phyloP scores from a whole-genome alignment of 92 coral and sea anemone species.

The Bergia puertoricense region DNA sequence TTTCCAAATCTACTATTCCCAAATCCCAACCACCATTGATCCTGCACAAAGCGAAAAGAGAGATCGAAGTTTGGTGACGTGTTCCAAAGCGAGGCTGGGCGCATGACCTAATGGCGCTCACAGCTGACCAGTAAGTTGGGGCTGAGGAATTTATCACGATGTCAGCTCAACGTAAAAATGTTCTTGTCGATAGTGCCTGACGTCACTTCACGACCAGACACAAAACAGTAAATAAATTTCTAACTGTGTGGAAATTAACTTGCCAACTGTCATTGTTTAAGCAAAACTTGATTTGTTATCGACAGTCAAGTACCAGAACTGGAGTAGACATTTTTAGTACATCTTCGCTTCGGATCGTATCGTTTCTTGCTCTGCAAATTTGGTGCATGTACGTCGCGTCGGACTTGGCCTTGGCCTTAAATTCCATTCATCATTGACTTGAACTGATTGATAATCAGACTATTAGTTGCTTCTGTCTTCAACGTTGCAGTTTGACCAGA shows the following conservation, averaged over 20 bases:
- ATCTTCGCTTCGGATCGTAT: too few relatives aligned
- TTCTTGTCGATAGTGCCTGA: conserved; percentile 12
- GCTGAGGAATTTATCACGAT: conserved; percentile 3
- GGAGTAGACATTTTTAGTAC: neutral
- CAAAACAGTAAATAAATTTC: neutral
- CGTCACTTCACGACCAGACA: conserved; percentile 74
- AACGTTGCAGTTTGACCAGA: neutral
- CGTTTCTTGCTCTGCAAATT: too few relatives aligned
- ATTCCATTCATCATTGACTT: neutral
- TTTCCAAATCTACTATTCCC: conserved; percentile 7
- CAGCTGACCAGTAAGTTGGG: conserved; percentile 37
- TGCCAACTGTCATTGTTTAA: neutral
- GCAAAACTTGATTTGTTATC: neutral
- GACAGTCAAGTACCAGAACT: too few relatives aligned
- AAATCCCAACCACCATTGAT: neutral
- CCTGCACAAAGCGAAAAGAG: conserved; percentile 47
- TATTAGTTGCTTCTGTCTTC: neutral
- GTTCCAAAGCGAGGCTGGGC: conserved; percentile 76
- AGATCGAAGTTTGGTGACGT: conserved; percentile 62
- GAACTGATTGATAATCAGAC: neutral
- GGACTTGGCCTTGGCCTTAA: too few relatives aligned
- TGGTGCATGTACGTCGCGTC: too few relatives aligned
- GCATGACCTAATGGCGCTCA: conserved; percentile 59
- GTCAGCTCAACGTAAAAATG: neutral
- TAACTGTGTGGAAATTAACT: neutral